Evolutionary conservation across 2,113 vertebrate genomes (phyloP), one percentile per base, ranked within the genome.

Genomic region (Aptenodytes patagonicus): DNA sequence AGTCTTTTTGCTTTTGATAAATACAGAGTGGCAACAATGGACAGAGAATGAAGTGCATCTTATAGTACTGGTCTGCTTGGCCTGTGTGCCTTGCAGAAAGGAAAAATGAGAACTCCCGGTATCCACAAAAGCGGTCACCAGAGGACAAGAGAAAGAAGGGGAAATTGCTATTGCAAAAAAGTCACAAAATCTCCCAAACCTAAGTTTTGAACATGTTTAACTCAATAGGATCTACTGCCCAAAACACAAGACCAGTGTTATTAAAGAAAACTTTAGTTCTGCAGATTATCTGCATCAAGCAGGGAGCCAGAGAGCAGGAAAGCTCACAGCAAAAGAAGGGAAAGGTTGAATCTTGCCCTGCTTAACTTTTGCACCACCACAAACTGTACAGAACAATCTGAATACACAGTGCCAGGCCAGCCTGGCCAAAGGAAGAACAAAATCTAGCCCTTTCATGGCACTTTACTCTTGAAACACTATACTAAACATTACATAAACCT

Each of bases 1-100:
- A 44, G 29, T 54, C 73, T 64, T 89, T 96, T 38, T 93, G 87
- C 87, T 84, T 84, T 94, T 87, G 68, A 95, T 70, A 92, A 96
- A 89, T 20, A 90, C 2, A 0, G 85, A 95, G 89, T 86, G 52
- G 85, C 25, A 60, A 71, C 55, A 95, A 90, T 87, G 40, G 52
- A 14, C 11, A 34, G 69, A 90, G 85, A 87, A 86, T 88, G 88
- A 93, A 29, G 73, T 44, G 34, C 57, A 29, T 52, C 38, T 87
- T n/a, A 58, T 22, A 76, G 81, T 17, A 13, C 58, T 34, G 85
- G n/a, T n/a, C 73, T 76, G 88, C 73, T 49, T 14, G 51, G 76
- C 28, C 58, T 60, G 6, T 13, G 20, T 70, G 85, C 85, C 77
- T 89, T 21, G 52, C 73, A 95, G 87, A 71, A 81, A 90, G 68